phyloP scores from a whole-genome alignment of 1,140 invertebrate genomes.

The Rhysida immarginata region DNA sequence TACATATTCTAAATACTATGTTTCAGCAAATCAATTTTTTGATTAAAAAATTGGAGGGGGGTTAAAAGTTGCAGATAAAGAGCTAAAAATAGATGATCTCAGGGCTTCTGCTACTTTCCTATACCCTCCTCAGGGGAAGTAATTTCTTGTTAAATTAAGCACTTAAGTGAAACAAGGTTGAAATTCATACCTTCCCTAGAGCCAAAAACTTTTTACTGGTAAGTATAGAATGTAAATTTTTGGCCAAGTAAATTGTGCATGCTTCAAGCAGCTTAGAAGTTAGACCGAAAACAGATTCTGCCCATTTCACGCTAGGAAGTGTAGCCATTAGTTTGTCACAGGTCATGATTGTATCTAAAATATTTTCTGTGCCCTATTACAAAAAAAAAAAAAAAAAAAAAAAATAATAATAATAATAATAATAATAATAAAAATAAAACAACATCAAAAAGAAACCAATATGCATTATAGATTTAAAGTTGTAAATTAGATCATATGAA shows the following conservation, averaged over 20 bases:
- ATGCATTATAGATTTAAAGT: no score
- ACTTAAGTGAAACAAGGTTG: no score
- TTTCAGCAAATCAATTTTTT: no score
- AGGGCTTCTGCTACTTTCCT: no score
- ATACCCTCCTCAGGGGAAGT: no score
- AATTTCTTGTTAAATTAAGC: no score
- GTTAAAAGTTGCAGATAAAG: no score
- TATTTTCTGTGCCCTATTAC: slow-evolving; percentile 40
- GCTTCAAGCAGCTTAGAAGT: slow-evolving; percentile 48
- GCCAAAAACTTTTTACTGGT: slow-evolving; percentile 43
- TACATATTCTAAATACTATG: no score
- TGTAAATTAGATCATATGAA: no score
- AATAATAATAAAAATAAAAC: slow-evolving; percentile 1
- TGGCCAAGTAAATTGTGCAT: slow-evolving; percentile 43
- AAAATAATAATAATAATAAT: background rate
- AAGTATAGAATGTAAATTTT: slow-evolving; percentile 46
- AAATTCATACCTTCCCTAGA: slow-evolving; percentile 35
- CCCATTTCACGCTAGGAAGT: slow-evolving; percentile 51
- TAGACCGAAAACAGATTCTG: slow-evolving; percentile 47
- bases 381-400: background rate
- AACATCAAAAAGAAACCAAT: background rate
- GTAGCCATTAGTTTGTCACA: slow-evolving; percentile 51
- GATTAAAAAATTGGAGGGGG: no score
- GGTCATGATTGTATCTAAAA: slow-evolving; percentile 46
- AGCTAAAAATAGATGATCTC: no score